These are phyloP conservation scores for Drosophila persimilis DNA, from an alignment of 1,140 invertebrate species.

Conservation along the genomic window DNA sequence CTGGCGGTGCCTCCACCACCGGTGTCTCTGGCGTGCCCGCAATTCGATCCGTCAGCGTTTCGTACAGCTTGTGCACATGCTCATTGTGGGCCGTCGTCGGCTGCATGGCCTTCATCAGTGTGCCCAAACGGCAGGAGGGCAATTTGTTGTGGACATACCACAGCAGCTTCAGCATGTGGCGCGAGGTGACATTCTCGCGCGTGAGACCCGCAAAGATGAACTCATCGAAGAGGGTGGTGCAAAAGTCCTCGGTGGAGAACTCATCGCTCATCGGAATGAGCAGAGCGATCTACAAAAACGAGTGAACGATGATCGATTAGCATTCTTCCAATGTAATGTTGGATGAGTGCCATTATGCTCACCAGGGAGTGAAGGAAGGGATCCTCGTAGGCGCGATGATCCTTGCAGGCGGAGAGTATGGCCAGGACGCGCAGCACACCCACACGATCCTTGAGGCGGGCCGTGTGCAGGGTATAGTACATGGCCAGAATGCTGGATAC, in stretches of 20 bases:
- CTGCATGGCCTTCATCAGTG: constrained; percentile 93
- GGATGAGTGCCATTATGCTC: constrained; percentile 40
- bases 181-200: constrained; percentile 93
- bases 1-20: constrained; percentile 83
- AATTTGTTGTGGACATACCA: constrained; percentile 96
- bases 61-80: constrained; percentile 91
- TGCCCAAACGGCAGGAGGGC: constrained; percentile 90
- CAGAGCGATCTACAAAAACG: constrained; percentile 87
- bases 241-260: constrained; percentile 96
- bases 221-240: constrained; percentile 97
- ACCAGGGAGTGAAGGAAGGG: constrained; percentile 96
- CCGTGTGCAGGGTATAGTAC: constrained; percentile 96
- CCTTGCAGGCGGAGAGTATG: constrained; percentile 94
- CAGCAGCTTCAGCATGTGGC: constrained; percentile 95
- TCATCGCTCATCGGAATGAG: constrained; percentile 95
- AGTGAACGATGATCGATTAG: background rate
- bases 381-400: constrained; percentile 96
- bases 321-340: too few relatives aligned
- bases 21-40: constrained; percentile 87
- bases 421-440: constrained; percentile 94
- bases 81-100: constrained; percentile 93
- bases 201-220: constrained; percentile 95
- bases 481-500: constrained; percentile 96
- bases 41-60: constrained; percentile 91
- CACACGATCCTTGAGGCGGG: constrained; percentile 91